Conservation (phyloP, 2,797 vertebrate genomes). For the Melanotaenia nigrans region DNA sequence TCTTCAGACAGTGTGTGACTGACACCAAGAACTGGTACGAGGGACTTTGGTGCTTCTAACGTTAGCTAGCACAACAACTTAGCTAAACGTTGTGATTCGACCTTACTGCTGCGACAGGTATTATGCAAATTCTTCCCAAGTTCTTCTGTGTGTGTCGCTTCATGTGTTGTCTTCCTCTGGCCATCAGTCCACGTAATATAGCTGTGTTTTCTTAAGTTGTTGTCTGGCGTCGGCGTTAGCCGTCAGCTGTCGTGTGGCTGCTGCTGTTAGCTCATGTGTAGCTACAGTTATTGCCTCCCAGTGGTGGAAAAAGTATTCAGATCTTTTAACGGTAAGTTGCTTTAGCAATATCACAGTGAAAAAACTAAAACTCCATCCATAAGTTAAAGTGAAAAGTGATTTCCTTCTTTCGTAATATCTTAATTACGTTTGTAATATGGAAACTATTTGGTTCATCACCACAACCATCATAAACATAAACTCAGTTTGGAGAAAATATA, state of each 20-base stretch:
- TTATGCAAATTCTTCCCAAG: conserved; percentile 38
- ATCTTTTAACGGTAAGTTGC: conserved; percentile 76
- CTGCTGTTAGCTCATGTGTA: conserved; percentile 70
- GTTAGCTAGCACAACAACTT: conserved; percentile 70
- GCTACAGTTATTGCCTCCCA: conserved; percentile 76
- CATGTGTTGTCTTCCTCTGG: conserved; percentile 58
- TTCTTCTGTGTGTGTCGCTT: conserved; percentile 67
- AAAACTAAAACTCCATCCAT: no score
- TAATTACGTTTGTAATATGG: not conserved
- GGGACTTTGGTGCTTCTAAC: conserved; percentile 62
- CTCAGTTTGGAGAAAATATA: no score
- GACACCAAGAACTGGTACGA: conserved; percentile 60
- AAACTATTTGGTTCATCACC: not conserved
- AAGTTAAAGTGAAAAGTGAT: no score
- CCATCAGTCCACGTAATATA: conserved; percentile 40
- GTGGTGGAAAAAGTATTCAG: conserved; percentile 78
- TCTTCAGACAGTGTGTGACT: conserved; percentile 49
- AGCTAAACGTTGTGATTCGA: conserved; percentile 63
- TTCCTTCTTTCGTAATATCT: not conserved
- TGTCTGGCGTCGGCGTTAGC: conserved; percentile 70
- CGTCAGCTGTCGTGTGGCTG: conserved; percentile 62
- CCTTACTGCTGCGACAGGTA: conserved; percentile 73
- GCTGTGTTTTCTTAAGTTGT: conserved; percentile 61
- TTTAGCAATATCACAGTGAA: conserved; percentile 17
- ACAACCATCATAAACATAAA: not conserved